phyloP scores from a whole-genome alignment of 37 sponge, comb jelly and placozoan genomes.

The Hormiphora californensis region DNA sequence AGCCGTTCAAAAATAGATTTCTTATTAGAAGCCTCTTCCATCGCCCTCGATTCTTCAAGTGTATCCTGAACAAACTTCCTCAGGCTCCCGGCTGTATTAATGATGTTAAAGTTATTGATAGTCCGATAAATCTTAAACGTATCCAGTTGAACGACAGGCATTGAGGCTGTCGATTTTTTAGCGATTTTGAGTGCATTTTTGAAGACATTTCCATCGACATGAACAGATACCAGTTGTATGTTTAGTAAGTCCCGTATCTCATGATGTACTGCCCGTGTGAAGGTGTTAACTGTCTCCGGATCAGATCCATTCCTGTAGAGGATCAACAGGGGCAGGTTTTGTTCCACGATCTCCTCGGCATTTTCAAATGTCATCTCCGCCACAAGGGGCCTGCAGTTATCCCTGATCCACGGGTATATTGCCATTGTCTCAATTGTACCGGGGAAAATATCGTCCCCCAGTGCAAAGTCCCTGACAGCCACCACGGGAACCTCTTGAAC shows the following conservation, averaged over 20 bases:
- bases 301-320: background rate
- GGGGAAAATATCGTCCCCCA: constrained; percentile 10
- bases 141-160: background rate
- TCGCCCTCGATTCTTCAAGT: background rate
- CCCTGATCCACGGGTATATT: background rate
- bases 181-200: background rate
- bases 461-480: background rate
- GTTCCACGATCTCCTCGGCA: constrained; percentile 14
- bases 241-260: background rate
- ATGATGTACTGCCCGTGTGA: background rate
- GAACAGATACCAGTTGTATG: background rate
- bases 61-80: background rate
- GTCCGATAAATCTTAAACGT: background rate
- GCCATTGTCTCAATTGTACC: background rate
- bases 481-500: background rate
- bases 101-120: background rate
- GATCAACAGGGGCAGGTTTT: background rate
- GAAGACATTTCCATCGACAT: background rate
- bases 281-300: background rate
- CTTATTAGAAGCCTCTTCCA: background rate
- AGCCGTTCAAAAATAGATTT: background rate
- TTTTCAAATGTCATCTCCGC: constrained; percentile 10
- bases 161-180: background rate
- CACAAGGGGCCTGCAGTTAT: background rate
- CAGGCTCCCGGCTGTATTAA: background rate